These are phyloP conservation scores for Pheosia gnoma DNA, from an alignment of 2,888 invertebrate genomes.

Conservation along the genomic window DNA sequence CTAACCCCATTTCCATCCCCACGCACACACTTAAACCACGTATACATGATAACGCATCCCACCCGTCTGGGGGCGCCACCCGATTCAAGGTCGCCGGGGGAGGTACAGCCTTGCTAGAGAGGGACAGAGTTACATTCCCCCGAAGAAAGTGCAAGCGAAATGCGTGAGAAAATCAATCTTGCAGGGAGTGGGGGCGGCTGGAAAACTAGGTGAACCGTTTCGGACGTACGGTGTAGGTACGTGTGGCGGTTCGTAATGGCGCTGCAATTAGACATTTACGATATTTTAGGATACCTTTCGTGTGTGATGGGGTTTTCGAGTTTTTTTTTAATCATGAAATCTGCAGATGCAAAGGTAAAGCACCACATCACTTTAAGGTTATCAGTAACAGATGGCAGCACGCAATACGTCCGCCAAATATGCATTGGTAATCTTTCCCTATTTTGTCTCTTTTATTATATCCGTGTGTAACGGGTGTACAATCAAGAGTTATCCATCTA, in stretches of 20 bases:
- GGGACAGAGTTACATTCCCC: constrained; percentile 64
- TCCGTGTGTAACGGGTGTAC: no score
- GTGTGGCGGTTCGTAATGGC: constrained; percentile 50
- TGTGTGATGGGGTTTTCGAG: no score
- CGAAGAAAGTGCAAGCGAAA: constrained; percentile 79
- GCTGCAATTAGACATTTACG: constrained; percentile 45
- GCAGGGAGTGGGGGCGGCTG: constrained; percentile 67
- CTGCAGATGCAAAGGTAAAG: no score
- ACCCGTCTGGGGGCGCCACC: constrained; percentile 48
- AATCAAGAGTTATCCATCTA: no score
- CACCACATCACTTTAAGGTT: no score
- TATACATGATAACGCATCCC: constrained; percentile 42
- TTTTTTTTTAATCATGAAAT: no score
- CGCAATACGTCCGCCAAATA: no score
- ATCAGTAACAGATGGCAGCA: no score
- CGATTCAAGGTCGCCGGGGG: constrained; percentile 80
- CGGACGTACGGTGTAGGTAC: constrained; percentile 52
- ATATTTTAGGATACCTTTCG: not conserved
- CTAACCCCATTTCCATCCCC: constrained; percentile 72
- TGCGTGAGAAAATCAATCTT: constrained; percentile 82
- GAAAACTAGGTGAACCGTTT: constrained; percentile 80
- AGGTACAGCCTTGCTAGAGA: constrained; percentile 55
- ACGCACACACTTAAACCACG: constrained; percentile 55
- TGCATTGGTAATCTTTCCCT: no score
- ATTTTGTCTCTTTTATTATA: no score